Evolutionary conservation across 2,888 invertebrate species (phyloP), one percentile per base, ranked within the genome.

Genomic region (Ochropacha duplaris): DNA sequence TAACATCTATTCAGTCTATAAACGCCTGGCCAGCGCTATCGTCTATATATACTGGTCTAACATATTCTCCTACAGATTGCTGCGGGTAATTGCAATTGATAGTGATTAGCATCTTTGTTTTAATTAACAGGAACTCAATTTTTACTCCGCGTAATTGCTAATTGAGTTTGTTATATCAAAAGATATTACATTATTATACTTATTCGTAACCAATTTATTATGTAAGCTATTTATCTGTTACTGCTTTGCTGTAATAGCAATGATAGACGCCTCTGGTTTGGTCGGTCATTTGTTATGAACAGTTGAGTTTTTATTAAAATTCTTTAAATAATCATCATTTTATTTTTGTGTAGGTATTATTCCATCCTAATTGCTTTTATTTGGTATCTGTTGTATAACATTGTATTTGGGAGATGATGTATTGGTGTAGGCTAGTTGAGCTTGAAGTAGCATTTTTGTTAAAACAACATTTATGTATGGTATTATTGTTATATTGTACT

Each of bases 401-500:
- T 39, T n/a, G 39, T 19, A 44, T 19, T 68, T 67, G 63, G 73
- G 72, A 77, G 66, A 78, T 75, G 68, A 72, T 75, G 72, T 76
- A 74, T 77, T 75, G 78, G 66, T 71, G 71, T 76, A 75, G 69
- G 72, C 65, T 70, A 73, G 73, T 76, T 71, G 61, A 72, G 69
- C 67, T 68, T 74, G 68, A 28, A 31, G 31, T 31, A 31, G 31
- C 12, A 69, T 71, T 72, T 79, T 79, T 74, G 75, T 72, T 72
- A 75, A 76, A 77, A 75, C 79, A 83, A 70, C 78, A 78, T 83
- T 84, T 84, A 81, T 78, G 81, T 85, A 84, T 82, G 85, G 86
- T 88, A 87, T 87, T 88, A 86, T 90, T 91, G 84, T 89, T 87
- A 88, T 81, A 85, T 83, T 86, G 80, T 85, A 88, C 83, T 87